A percentile compares a stretch with the other conserved stretches of the same genome.
These are phyloP conservation scores for Hylomyscus alleni DNA, from an alignment of 2,797 vertebrate genomes.

Conservation along the genomic window DNA sequence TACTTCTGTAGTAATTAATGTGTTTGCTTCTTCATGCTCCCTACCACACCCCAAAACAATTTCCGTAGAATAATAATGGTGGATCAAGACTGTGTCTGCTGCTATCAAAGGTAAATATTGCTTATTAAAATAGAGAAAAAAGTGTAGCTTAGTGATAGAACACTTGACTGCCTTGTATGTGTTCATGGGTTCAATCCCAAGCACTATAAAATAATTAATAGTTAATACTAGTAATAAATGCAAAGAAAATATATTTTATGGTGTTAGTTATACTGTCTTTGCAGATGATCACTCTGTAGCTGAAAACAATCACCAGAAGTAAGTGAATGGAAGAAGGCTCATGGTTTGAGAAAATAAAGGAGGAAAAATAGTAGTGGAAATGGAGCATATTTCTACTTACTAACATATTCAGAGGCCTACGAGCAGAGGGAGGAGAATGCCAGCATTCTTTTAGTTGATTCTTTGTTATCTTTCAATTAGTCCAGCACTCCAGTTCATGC, in stretches of 20 bases:
- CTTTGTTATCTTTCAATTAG: neutral
- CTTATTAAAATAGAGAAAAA: neutral
- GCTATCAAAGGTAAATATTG: neutral
- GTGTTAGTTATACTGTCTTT: neutral
- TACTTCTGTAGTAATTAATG: constrained; percentile 5
- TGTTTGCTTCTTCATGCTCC: neutral
- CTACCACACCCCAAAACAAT: neutral
- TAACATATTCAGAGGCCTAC: neutral
- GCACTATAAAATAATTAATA: neutral
- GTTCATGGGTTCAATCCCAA: neutral
- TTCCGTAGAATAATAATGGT: neutral
- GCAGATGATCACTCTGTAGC: neutral
- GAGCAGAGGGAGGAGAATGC: neutral
- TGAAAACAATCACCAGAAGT: neutral
- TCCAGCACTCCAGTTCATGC: neutral
- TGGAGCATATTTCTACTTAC: neutral
- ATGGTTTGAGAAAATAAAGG: neutral
- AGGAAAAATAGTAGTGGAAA: neutral
- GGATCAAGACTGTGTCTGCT: neutral
- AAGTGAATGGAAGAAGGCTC: neutral
- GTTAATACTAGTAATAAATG: neutral
- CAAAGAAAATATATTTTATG: neutral
- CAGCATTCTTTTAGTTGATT: neutral
- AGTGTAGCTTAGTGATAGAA: neutral
- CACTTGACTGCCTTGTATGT: neutral